Evolutionary conservation across 2,888 invertebrate species (phyloP), one percentile per base, ranked within the genome.

Genomic region (Carpatolechia fugitivella): DNA sequence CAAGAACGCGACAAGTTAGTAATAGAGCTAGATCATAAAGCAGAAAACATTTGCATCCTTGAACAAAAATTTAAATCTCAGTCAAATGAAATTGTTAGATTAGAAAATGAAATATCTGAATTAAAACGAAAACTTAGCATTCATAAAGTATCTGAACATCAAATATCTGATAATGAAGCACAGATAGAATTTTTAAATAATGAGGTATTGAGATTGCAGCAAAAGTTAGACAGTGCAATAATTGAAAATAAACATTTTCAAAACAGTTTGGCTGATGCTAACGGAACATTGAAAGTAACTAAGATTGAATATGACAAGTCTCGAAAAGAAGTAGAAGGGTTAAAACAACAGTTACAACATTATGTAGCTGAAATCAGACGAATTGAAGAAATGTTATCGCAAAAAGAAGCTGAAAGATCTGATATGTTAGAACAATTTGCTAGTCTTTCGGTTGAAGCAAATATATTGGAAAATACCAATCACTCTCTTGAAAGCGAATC

Each of bases 341-440:
- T 96, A 60, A 95, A 94, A 74, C 91, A 93, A 59, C 95, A 96
- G 72, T 80, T 96, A 58, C 95, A 95, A 70, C 94, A 95, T 69
- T 96, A 96, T 82, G 95, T 96, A 4, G 92, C 93, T 65, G 95
- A 96, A 89, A 94, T 96, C 13, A 93, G 95, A 70, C 91, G 95
- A 66, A 94, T 94, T 58, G 96, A 96, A 78, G 95, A 96, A 68
- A 81, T 95, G 56, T 87, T 96, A 30, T 92, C 93, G 56, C 91
- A 93, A 31, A 85, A 96, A 93, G 96, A 96, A 83, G 92, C 93
- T 58, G 96, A 96, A 82, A 91, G 96, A 56, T 93, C 93, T 56
- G 95, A 95, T 74, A 93, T 96, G 93, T 75, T 96, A 65, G 95
- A 96, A 70, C 94, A 96, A 65, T 96, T 95, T 82, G 93, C 94